phyloP scores from a whole-genome alignment of 2,888 invertebrate genomes.

The Orthonychiurus folsomi region DNA sequence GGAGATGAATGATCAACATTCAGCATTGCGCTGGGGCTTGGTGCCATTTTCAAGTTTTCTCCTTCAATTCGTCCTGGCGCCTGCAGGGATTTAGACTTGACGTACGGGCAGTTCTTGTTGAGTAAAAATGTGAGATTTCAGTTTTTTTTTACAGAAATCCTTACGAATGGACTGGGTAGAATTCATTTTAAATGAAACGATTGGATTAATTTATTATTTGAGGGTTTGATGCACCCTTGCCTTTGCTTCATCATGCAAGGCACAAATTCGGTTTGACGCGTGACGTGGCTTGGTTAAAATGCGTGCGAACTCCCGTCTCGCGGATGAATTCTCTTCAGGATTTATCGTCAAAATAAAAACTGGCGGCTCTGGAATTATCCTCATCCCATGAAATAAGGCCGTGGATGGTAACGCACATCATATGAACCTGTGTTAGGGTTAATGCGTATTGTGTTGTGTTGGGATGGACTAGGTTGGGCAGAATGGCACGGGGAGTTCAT shows the following conservation, averaged over 20 bases:
- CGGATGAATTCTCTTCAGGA: not conserved
- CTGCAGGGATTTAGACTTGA: too few relatives aligned
- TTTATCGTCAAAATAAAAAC: too few relatives aligned
- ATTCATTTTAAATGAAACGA: not conserved
- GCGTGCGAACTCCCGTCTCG: not conserved
- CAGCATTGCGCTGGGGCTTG: not conserved
- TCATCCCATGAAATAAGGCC: too few relatives aligned
- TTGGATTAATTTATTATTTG: not conserved
- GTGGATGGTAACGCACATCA: too few relatives aligned
- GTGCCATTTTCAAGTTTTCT: not conserved
- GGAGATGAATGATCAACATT: not conserved
- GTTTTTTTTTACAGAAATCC: too few relatives aligned
- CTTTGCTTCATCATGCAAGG: too few relatives aligned
- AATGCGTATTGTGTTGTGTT: too few relatives aligned
- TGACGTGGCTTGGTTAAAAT: not conserved
- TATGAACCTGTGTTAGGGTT: constrained; percentile 1
- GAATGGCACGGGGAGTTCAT: constrained; percentile 27
- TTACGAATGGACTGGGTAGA: not conserved
- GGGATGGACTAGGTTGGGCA: too few relatives aligned
- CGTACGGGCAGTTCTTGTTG: too few relatives aligned
- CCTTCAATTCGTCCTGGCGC: not conserved
- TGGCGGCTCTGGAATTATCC: too few relatives aligned
- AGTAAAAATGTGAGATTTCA: too few relatives aligned
- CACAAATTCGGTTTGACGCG: not conserved
- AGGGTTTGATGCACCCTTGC: too few relatives aligned